Evolutionary conservation across 2,888 invertebrate species (phyloP).

Genomic region (Mayetiola destructor): DNA sequence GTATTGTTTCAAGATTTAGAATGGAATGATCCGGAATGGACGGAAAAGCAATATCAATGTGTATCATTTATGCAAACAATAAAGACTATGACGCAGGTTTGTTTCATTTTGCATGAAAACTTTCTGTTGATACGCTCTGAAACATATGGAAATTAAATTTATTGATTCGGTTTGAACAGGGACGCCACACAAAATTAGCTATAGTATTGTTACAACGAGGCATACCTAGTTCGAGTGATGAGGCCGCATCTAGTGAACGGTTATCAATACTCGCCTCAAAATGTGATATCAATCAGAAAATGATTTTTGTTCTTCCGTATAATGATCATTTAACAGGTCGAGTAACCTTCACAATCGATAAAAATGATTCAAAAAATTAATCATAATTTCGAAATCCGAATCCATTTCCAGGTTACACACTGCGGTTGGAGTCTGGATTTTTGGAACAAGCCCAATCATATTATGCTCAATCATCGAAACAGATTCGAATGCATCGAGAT

Average conservation of each 20-base stretch:
- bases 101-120: too few species aligned
- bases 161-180: constrained; percentile 23
- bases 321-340: constrained; percentile 65
- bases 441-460: constrained; percentile 85
- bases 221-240: constrained; percentile 63
- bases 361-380: constrained; percentile 3
- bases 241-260: constrained; percentile 73
- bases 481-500: constrained; percentile 76
- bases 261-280: constrained; percentile 80
- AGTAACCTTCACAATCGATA: constrained; percentile 2
- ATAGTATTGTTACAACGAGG: constrained; percentile 83
- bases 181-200: constrained; percentile 52
- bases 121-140: too few species aligned
- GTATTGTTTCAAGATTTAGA: constrained; percentile 94
- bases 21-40: constrained; percentile 92
- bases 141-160: not conserved
- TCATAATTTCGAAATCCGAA: not conserved
- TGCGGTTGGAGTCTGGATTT: constrained; percentile 82
- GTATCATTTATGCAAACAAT: constrained; percentile 75
- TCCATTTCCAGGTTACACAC: constrained; percentile 38
- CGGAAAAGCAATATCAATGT: constrained; percentile 88
- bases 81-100: too few species aligned
- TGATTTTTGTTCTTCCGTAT: constrained; percentile 81
- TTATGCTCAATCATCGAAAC: constrained; percentile 77
- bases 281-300: constrained; percentile 84